A percentile compares a stretch with the other conserved stretches of the same genome.
Evolutionary conservation across 2,888 invertebrate genomes (phyloP).

Genomic region (Pedicia rivosa): DNA sequence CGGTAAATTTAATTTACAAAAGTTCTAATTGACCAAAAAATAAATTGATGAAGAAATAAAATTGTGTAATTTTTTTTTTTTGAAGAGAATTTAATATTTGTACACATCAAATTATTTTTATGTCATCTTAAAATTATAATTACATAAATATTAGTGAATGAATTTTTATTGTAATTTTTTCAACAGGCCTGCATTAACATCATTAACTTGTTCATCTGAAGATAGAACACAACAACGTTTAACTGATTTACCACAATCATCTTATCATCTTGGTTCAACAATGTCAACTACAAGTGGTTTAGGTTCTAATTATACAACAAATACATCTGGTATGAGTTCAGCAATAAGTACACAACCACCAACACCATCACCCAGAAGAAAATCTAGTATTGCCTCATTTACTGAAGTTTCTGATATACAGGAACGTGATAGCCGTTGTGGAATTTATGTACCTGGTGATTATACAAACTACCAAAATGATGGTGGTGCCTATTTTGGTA

Average conservation of each 20-base stretch:
- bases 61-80: too few relatives aligned
- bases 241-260: constrained; percentile 58
- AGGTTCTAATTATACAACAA: constrained; percentile 33
- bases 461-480: constrained; percentile 12
- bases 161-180: too few relatives aligned
- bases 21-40: too few relatives aligned
- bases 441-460: constrained; percentile 22
- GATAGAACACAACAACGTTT: constrained; percentile 51
- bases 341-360: constrained; percentile 33
- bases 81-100: too few relatives aligned
- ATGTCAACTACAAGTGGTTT: constrained; percentile 37
- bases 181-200: constrained; percentile 16
- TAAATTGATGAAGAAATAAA: too few relatives aligned
- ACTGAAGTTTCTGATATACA: constrained; percentile 34
- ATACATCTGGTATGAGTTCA: constrained; percentile 22
- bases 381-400: constrained; percentile 54
- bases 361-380: constrained; percentile 53
- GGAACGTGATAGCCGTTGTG: constrained; percentile 5
- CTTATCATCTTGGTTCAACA: constrained; percentile 42
- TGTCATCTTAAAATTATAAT: too few relatives aligned
- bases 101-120: too few relatives aligned
- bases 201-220: constrained; percentile 18
- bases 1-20: too few relatives aligned
- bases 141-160: too few relatives aligned
- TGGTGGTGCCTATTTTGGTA: constrained; percentile 25